Conservation (phyloP, 2,888 invertebrate genomes). For the Lepidochitona cinerea region DNA sequence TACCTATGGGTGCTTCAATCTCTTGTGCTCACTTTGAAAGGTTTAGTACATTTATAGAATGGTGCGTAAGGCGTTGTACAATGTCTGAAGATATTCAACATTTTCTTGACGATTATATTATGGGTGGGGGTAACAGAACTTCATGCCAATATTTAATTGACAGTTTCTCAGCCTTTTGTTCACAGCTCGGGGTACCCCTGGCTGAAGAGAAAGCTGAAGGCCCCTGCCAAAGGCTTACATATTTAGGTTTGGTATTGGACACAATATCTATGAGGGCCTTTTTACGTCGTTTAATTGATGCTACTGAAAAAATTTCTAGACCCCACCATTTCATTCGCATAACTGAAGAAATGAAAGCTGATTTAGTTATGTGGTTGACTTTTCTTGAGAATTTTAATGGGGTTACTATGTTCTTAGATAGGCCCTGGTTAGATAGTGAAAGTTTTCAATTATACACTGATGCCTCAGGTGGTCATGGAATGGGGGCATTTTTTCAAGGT, state of each 20-base stretch:
- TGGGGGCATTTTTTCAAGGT: too few species aligned
- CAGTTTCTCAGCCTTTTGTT: background rate
- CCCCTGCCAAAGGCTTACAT: background rate
- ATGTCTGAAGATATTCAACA: background rate
- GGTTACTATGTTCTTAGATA: too few species aligned
- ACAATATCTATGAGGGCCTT: background rate
- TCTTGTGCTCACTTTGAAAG: slow-evolving; percentile 12
- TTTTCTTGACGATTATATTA: too few species aligned
- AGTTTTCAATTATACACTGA: too few species aligned
- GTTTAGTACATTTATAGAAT: slow-evolving; percentile 19
- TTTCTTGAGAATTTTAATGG: background rate
- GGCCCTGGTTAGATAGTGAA: too few species aligned
- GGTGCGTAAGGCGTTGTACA: background rate
- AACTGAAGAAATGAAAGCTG: background rate
- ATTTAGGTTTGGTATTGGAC: background rate
- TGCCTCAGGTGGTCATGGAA: too few species aligned
- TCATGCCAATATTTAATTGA: background rate
- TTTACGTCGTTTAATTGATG: background rate
- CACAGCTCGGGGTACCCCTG: background rate
- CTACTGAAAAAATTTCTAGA: background rate
- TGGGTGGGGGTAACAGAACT: too few species aligned
- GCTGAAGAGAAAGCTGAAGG: background rate
- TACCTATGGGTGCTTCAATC: slow-evolving; percentile 19
- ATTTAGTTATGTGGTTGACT: background rate
- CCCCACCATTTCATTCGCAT: background rate